A percentile compares a stretch with the other conserved stretches of the same genome.
These are phyloP conservation scores for Xanthorhoe designata DNA, from an alignment of 2,888 invertebrate genomes.

Conservation along the genomic window DNA sequence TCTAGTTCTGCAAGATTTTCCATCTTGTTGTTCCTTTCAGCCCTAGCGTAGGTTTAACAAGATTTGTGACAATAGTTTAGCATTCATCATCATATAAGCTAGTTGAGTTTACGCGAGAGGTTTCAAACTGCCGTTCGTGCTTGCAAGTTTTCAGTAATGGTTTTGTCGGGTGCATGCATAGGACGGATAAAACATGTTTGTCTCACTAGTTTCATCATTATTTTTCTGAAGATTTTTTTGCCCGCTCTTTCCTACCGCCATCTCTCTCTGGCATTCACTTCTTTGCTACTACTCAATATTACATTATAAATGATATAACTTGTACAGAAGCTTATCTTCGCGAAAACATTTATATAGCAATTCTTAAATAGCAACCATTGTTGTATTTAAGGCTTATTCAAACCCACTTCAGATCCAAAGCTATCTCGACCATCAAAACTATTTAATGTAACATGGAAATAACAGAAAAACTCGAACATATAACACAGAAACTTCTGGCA, in stretches of 20 bases:
- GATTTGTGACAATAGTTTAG: slow-evolving; percentile 48
- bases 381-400: too few species aligned
- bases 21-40: slow-evolving; percentile 35
- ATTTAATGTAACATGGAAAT: slow-evolving; percentile 31
- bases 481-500: slow-evolving; percentile 42
- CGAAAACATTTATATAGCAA: too few species aligned
- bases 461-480: slow-evolving; percentile 34
- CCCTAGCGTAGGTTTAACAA: slow-evolving; percentile 44
- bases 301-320: too few species aligned
- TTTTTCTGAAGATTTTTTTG: too few species aligned
- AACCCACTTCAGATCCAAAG: too few species aligned
- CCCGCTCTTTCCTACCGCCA: too few species aligned
- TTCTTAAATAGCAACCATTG: too few species aligned
- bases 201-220: too few species aligned
- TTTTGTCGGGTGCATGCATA: slow-evolving; percentile 2
- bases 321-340: too few species aligned
- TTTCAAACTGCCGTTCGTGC: slow-evolving; percentile 8
- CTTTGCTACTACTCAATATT: too few species aligned
- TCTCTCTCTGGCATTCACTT: too few species aligned
- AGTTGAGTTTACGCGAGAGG: slow-evolving; percentile 29
- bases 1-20: background rate
- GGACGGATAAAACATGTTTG: background rate
- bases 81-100: slow-evolving; percentile 51
- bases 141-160: slow-evolving; percentile 7
- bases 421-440: slow-evolving; percentile 29